Evolutionary conservation across 1,140 invertebrate species (phyloP).

Genomic region (Leptinotarsa lineolata): DNA sequence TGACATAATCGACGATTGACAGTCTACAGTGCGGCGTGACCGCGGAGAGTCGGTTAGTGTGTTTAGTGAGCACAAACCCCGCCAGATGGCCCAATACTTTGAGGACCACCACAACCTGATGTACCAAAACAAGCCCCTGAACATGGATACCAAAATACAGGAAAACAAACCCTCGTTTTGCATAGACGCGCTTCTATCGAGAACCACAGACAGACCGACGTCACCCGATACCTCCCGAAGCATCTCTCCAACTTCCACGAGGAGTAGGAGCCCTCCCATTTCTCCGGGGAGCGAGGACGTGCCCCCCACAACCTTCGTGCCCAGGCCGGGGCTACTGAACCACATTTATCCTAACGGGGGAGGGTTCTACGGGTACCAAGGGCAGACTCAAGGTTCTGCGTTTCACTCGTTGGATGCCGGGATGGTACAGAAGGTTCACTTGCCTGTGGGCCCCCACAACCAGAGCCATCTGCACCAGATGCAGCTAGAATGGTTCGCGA

Average conservation of each 20-base stretch:
- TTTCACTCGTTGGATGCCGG: conserved; percentile 53
- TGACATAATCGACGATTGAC: conserved; percentile 24
- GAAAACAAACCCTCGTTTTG: conserved; percentile 63
- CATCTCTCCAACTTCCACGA: conserved; percentile 50
- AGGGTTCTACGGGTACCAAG: conserved; percentile 48
- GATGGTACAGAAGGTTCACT: conserved; percentile 47
- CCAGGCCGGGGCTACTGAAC: conserved; percentile 50
- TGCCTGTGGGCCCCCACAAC: conserved; percentile 47
- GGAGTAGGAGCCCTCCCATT: conserved; percentile 55
- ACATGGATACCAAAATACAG: conserved; percentile 51
- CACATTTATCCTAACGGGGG: conserved; percentile 48
- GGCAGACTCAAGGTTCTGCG: conserved; percentile 50
- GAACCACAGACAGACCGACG: conserved; percentile 43
- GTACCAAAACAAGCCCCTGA: conserved; percentile 38
- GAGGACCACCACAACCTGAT: conserved; percentile 23
- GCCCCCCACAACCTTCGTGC: conserved; percentile 47
- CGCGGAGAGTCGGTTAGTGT: conserved; percentile 10
- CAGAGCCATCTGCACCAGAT: conserved; percentile 74
- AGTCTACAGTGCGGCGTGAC: conserved; percentile 8
- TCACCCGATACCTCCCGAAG: conserved; percentile 51
- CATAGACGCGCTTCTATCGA: conserved; percentile 67
- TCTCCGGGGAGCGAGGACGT: conserved; percentile 57
- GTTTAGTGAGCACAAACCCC: not conserved
- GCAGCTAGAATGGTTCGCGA: conserved; percentile 82
- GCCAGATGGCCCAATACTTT: conserved; percentile 54